Percentiles rank a stretch among this genome's conserved stretches.
Evolutionary conservation across 2,113 vertebrate genomes (phyloP).

Genomic region (Lontra canadensis): DNA sequence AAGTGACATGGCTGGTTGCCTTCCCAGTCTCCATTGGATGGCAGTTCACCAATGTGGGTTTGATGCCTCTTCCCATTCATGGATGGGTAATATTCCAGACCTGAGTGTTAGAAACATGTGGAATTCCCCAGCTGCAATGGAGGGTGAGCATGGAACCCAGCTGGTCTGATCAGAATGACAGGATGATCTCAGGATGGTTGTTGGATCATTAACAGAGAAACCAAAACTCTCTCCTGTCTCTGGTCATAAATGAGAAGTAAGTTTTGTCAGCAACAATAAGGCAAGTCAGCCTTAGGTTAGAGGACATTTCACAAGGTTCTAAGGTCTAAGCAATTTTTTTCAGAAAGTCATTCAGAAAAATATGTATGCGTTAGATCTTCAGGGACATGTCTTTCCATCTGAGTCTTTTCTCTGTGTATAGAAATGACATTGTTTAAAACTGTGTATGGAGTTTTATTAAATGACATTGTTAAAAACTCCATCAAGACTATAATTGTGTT

Average conservation of each 20-base stretch:
- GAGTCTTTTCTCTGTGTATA: not conserved
- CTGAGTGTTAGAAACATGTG: not conserved
- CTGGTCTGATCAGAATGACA: not conserved
- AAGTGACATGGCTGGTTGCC: not conserved
- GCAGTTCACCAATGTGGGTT: not conserved
- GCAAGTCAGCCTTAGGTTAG: not conserved
- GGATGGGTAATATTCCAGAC: not conserved
- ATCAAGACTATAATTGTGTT: not conserved
- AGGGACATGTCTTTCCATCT: not conserved
- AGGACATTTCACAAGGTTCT: not conserved
- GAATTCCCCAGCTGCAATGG: not conserved
- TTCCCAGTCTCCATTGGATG: not conserved
- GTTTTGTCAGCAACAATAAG: not conserved
- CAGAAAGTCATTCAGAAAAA: not conserved
- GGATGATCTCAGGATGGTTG: not conserved
- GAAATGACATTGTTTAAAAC: not conserved
- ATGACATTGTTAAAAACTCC: not conserved
- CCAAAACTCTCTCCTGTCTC: not conserved
- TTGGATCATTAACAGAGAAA: not conserved
- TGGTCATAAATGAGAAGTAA: not conserved
- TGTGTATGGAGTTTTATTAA: not conserved
- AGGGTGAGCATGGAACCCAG: no score
- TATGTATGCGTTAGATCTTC: not conserved
- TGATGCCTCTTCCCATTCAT: not conserved
- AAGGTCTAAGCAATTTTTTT: not conserved